Conservation (phyloP, 2,888 invertebrate species). For the Noctua comes region DNA sequence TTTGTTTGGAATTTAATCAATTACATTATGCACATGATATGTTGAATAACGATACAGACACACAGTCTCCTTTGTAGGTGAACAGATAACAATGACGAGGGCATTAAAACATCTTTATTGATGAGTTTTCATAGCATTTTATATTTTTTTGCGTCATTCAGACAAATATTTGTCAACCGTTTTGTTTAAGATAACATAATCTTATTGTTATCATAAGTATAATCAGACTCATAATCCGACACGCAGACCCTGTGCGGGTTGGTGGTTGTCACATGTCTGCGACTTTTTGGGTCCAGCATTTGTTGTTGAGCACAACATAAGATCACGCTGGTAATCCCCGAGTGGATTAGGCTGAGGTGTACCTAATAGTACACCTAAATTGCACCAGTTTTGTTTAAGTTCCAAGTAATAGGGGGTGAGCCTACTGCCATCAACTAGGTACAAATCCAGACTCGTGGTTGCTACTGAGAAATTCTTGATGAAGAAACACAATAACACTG, state of each 20-base stretch:
- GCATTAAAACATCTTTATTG: conserved; percentile 2
- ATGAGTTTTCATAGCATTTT: background rate
- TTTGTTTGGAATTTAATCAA: conserved; percentile 1
- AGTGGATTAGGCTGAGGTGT: too few relatives aligned
- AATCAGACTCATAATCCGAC: background rate
- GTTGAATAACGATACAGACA: background rate
- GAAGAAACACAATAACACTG: background rate
- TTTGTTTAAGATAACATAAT: background rate
- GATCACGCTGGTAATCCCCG: too few relatives aligned
- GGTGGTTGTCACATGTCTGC: background rate
- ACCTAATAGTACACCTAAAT: too few relatives aligned
- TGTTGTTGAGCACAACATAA: too few relatives aligned
- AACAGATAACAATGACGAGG: conserved; percentile 10
- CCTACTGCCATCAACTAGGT: background rate
- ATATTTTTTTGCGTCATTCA: background rate
- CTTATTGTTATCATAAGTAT: background rate
- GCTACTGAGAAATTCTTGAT: background rate
- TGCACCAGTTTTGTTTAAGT: too few relatives aligned
- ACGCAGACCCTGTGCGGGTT: background rate
- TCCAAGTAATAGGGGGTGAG: background rate
- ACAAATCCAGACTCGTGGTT: too few relatives aligned
- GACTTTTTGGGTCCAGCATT: background rate
- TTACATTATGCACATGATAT: background rate
- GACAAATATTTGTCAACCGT: background rate
- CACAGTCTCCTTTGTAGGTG: background rate